These are phyloP conservation scores for Thyatira batis DNA, from an alignment of 2,888 invertebrate genomes.

Conservation along the genomic window DNA sequence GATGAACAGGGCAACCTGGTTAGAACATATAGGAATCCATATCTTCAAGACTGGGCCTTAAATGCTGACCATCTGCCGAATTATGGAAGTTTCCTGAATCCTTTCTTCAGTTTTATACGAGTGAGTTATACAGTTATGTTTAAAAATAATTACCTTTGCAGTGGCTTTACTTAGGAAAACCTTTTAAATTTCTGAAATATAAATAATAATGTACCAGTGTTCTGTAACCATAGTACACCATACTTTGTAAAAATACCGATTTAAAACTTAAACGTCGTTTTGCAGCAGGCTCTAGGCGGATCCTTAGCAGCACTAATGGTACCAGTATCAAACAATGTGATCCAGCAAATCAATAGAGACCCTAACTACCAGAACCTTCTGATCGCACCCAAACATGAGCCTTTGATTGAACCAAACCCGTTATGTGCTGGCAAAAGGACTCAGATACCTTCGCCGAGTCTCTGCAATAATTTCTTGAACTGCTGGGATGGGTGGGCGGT, in stretches of 20 bases:
- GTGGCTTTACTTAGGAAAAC: no score
- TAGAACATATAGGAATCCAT: slow-evolving; percentile 62
- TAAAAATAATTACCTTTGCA: not conserved
- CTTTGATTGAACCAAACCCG: slow-evolving; percentile 54
- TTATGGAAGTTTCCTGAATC: slow-evolving; percentile 60
- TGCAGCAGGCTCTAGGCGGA: slow-evolving; percentile 32
- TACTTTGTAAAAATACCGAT: no score
- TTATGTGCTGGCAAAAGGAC: slow-evolving; percentile 78
- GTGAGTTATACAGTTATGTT: slow-evolving; percentile 41
- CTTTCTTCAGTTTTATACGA: slow-evolving; percentile 60
- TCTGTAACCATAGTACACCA: no score
- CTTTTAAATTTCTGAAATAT: not conserved
- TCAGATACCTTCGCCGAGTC: slow-evolving; percentile 83
- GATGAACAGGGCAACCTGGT: slow-evolving; percentile 70
- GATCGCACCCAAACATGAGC: slow-evolving; percentile 50
- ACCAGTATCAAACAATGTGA: slow-evolving; percentile 68
- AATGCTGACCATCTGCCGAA: slow-evolving; percentile 54
- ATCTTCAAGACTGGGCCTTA: slow-evolving; percentile 50
- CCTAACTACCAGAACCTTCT: slow-evolving; percentile 64
- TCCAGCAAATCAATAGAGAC: slow-evolving; percentile 60
- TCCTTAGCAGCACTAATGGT: slow-evolving; percentile 61
- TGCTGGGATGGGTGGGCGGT: slow-evolving; percentile 87
- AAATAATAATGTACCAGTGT: no score
- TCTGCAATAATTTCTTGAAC: slow-evolving; percentile 85
- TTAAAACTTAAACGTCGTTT: no score